Evolutionary conservation across 2,797 vertebrate species (phyloP).

Genomic region (Malurus leucopterus): DNA sequence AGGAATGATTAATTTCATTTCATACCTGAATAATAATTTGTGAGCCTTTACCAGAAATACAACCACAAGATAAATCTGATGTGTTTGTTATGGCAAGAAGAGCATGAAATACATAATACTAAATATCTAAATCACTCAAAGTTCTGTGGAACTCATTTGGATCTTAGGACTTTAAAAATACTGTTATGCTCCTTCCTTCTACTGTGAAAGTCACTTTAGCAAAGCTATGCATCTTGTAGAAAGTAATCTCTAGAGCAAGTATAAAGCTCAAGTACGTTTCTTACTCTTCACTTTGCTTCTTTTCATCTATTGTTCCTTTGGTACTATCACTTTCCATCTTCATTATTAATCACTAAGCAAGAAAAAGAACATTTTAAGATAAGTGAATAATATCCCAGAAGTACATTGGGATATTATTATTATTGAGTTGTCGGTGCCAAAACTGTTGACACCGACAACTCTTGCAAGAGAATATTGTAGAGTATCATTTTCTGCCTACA

Average conservation of each 20-base stretch:
- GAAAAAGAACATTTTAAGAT: not conserved
- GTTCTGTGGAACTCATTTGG: not conserved
- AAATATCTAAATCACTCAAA: not conserved
- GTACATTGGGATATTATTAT: too few species aligned
- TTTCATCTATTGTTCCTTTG: not conserved
- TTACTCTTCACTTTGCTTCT: not conserved
- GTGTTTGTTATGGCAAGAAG: not conserved
- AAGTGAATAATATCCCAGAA: not conserved
- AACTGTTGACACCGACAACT: not conserved
- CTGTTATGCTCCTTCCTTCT: not conserved
- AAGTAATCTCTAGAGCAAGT: not conserved
- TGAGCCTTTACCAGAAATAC: not conserved
- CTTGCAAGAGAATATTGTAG: not conserved
- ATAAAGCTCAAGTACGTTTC: not conserved
- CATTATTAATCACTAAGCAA: not conserved
- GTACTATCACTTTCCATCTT: not conserved
- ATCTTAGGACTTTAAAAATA: not conserved
- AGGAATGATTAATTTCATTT: not conserved
- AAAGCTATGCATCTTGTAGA: not conserved
- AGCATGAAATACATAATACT: not conserved
- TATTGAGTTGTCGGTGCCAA: too few species aligned
- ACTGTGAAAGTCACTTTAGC: not conserved
- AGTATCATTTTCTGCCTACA: not conserved
- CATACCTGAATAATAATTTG: not conserved
- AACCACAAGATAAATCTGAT: not conserved